Conservation (phyloP, 2,888 invertebrate species). For the Punctoribates punctum region DNA sequence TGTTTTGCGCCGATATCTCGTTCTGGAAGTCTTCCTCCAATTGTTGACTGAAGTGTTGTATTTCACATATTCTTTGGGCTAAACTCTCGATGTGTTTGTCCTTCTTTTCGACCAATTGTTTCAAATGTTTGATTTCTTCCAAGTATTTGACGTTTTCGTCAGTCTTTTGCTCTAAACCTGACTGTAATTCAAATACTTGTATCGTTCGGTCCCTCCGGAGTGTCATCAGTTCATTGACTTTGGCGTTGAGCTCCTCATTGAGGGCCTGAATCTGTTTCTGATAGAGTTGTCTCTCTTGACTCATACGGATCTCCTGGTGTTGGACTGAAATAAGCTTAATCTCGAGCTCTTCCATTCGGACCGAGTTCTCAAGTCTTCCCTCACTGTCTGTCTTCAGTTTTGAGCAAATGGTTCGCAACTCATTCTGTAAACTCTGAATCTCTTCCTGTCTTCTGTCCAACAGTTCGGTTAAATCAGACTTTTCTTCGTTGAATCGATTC, state of each 20-base stretch:
- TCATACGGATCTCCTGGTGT: slow-evolving; percentile 69
- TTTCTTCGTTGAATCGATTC: slow-evolving; percentile 10
- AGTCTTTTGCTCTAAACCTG: slow-evolving; percentile 69
- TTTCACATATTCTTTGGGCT: slow-evolving; percentile 64
- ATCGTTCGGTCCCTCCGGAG: slow-evolving; percentile 69
- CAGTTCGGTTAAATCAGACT: slow-evolving; percentile 34
- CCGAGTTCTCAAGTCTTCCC: slow-evolving; percentile 77
- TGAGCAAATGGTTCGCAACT: slow-evolving; percentile 65
- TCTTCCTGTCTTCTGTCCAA: slow-evolving; percentile 39
- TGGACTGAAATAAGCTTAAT: slow-evolving; percentile 66
- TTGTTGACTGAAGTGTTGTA: slow-evolving; percentile 66
- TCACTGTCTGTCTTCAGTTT: slow-evolving; percentile 71
- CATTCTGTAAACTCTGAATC: slow-evolving; percentile 59
- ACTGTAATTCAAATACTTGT: slow-evolving; percentile 65
- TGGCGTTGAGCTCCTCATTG: slow-evolving; percentile 71
- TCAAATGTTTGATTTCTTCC: slow-evolving; percentile 38
- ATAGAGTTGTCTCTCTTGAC: slow-evolving; percentile 72
- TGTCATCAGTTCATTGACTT: slow-evolving; percentile 72
- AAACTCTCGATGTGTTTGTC: slow-evolving; percentile 60
- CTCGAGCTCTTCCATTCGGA: slow-evolving; percentile 73
- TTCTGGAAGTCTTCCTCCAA: slow-evolving; percentile 70
- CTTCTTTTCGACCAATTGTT: slow-evolving; percentile 40
- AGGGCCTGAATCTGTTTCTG: slow-evolving; percentile 73
- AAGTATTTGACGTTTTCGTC: slow-evolving; percentile 61
- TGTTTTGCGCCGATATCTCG: slow-evolving; percentile 79